Base-by-base conservation (phyloP, 2,797 vertebrate species). In the Chaenodraco wilsoni region DNA sequence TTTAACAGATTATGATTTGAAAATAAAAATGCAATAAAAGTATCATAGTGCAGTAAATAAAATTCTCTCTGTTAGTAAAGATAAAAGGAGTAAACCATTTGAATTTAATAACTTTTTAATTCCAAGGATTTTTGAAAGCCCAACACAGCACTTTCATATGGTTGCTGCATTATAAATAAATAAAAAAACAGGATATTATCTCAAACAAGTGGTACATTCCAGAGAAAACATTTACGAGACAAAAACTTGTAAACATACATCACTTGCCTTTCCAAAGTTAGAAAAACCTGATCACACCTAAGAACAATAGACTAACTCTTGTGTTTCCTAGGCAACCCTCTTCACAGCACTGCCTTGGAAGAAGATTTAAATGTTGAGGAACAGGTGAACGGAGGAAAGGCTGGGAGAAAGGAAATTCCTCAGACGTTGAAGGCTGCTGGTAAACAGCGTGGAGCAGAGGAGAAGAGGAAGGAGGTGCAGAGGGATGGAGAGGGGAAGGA, bases 281-380 rank as follows among this genome's bases (percentile, higher is more conserved):
- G 4, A 27, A 27, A 27, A 27, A 27, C 27, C 4, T 27, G 5
- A 27, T 27, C 27, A 27, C 27, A 27, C 27, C 27, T 27, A 27
- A 27, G 27, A 27, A 27, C 27, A 27, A 27, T 27, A 23, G 23
- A 11, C 16, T 10, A 54, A 10, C 33, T 57, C 9, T 5, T 57
- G 14, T 82, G 33, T 79, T 58, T 6, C 48, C 46, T 9, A 92
- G 92, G 77, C 45, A 82, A 85, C 61, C 84, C 69, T 13, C 70
- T 92, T 59, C 92, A 93, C 71, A 93, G 92, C 13, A 92, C 92
- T 0, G 91, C 90, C 23, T 0, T 93, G 51, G 91, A 89, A 48
- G 92, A 91, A 15, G 86, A 88, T 56, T 43, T 90, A 4, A 49
- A 59, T 0, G 4, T n/a, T 4, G 68, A 76, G 3, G 58, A 1